Conservation (phyloP, 2,113 vertebrate genomes). For the Zootoca vivipara region DNA sequence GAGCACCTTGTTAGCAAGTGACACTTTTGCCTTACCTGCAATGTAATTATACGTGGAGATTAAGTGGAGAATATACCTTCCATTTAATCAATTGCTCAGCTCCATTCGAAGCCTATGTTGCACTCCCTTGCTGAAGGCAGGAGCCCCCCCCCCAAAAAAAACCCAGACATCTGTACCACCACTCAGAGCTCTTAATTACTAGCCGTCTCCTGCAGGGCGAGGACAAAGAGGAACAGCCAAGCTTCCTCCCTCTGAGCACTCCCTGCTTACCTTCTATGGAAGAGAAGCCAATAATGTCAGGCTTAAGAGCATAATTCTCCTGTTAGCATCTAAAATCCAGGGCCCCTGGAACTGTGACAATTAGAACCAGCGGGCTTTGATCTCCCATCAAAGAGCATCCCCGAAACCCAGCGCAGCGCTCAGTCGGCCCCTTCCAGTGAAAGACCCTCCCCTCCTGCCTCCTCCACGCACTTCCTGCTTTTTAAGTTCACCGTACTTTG, state of each 20-base stretch:
- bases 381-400: not conserved
- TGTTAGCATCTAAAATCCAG: not conserved
- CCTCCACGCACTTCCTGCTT: too few species aligned
- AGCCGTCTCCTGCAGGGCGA: not conserved
- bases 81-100: constrained; percentile 58
- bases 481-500: too few species aligned
- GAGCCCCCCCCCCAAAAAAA: not conserved
- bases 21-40: constrained; percentile 15
- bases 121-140: not conserved
- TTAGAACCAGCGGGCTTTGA: not conserved
- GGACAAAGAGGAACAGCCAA: not conserved
- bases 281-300: not conserved
- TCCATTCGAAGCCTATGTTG: constrained; percentile 9
- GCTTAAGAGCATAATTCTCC: not conserved
- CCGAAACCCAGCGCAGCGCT: not conserved
- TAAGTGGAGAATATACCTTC: constrained; percentile 45
- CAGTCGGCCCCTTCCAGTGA: not conserved
- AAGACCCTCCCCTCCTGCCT: accelerated
- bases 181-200: not conserved
- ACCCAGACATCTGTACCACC: not conserved
- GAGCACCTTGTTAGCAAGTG: too few species aligned
- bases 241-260: not conserved
- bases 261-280: not conserved
- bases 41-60: constrained; percentile 47
- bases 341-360: not conserved